phyloP scores from a whole-genome alignment of 2,888 invertebrate genomes.

The Lasioglossum calceatum region DNA sequence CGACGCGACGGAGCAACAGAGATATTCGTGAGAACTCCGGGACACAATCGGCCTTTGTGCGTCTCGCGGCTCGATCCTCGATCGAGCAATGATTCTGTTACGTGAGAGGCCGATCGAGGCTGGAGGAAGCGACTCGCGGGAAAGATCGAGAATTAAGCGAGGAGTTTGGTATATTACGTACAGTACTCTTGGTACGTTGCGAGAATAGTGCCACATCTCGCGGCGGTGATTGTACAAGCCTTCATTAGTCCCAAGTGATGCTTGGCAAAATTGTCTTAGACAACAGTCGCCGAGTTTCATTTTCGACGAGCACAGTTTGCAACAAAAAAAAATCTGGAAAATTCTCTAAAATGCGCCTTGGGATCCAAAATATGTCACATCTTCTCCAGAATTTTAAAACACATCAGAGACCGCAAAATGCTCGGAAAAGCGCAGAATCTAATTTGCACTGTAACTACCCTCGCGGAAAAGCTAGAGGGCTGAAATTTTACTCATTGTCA shows the following conservation, averaged over 20 bases:
- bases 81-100: constrained; percentile 59
- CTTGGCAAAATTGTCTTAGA: too few relatives aligned
- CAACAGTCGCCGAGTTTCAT: too few relatives aligned
- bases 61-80: neutral
- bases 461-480: too few relatives aligned
- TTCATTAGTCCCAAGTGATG: neutral
- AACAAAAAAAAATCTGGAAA: too few relatives aligned
- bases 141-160: neutral
- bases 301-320: too few relatives aligned
- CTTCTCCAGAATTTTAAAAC: too few relatives aligned
- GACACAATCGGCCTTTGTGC: constrained; percentile 47
- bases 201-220: neutral
- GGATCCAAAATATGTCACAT: too few relatives aligned
- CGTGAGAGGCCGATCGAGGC: constrained; percentile 59
- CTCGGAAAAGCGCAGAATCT: too few relatives aligned
- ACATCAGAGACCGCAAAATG: too few relatives aligned
- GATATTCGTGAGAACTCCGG: constrained; percentile 30
- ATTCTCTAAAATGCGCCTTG: too few relatives aligned
- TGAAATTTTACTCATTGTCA: too few relatives aligned
- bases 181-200: neutral
- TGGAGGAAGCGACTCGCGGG: constrained; percentile 12
- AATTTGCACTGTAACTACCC: too few relatives aligned
- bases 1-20: neutral
- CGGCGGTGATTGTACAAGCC: neutral
- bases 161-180: neutral